phyloP scores from a whole-genome alignment of 2,888 invertebrate genomes.

The Mesochorus sp. region DNA sequence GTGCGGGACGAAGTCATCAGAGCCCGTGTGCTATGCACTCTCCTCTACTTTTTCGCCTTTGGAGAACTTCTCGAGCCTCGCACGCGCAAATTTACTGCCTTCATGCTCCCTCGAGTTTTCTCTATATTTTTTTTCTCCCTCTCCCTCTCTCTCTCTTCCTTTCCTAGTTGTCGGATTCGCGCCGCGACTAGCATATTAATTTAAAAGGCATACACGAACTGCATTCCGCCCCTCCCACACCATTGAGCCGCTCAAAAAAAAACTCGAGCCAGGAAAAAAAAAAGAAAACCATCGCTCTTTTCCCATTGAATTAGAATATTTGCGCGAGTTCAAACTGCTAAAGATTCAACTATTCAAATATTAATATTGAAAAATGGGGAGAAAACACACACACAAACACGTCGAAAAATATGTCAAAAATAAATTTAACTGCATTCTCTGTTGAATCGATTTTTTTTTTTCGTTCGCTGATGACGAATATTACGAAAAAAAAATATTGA shows the following conservation, averaged over 20 bases:
- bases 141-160: not conserved
- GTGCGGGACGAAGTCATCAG: not conserved
- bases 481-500: too few species aligned
- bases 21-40: constrained; percentile 13
- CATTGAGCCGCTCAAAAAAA: constrained; percentile 13
- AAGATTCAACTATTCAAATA: too few species aligned
- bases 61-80: constrained; percentile 33
- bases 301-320: too few species aligned
- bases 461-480: too few species aligned
- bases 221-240: not conserved
- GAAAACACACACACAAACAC: too few species aligned
- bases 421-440: too few species aligned
- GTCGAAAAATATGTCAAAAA: too few species aligned
- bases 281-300: not conserved
- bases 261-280: not conserved
- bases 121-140: not conserved
- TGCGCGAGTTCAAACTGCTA: too few species aligned
- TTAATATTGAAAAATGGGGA: too few species aligned
- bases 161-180: constrained; percentile 34
- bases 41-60: constrained; percentile 23
- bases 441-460: too few species aligned
- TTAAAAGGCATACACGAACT: constrained; percentile 38
- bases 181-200: constrained; percentile 42
- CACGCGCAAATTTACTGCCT: constrained; percentile 49
- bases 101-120: constrained; percentile 33